Evolutionary conservation across 2,113 vertebrate genomes (phyloP).

Genomic region (Gorsachius goisagi): DNA sequence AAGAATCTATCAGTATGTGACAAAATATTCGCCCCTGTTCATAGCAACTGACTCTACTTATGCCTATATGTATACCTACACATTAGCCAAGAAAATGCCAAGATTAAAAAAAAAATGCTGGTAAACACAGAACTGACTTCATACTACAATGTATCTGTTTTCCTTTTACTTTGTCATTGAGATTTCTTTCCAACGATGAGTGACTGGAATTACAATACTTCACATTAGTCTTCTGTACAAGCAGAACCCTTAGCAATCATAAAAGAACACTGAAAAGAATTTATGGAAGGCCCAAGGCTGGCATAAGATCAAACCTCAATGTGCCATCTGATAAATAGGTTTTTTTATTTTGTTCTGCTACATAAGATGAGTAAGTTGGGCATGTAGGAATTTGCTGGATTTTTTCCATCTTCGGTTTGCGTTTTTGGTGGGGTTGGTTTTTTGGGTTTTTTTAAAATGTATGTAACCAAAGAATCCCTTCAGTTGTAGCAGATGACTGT

Average conservation of each 20-base stretch:
- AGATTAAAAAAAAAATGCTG: background rate
- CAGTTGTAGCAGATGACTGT: background rate
- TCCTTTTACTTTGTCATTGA: background rate
- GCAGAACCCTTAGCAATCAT: background rate
- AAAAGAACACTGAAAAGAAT: background rate
- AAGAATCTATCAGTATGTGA: background rate
- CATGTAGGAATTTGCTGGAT: background rate
- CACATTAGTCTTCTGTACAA: background rate
- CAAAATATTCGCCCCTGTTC: background rate
- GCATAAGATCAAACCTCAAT: background rate
- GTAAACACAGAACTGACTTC: background rate
- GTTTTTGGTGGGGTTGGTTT: background rate
- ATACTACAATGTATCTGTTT: background rate
- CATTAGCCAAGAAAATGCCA: background rate
- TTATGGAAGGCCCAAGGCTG: background rate
- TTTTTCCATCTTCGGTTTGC: background rate
- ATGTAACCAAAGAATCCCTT: background rate
- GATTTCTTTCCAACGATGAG: background rate
- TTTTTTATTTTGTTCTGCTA: background rate
- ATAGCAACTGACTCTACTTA: background rate
- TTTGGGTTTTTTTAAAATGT: background rate
- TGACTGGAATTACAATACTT: background rate
- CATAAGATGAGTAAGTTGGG: background rate
- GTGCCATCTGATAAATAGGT: background rate
- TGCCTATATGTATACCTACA: background rate